Conservation (phyloP, 2,797 vertebrate species). For the Hoplostethus mediterraneus region DNA sequence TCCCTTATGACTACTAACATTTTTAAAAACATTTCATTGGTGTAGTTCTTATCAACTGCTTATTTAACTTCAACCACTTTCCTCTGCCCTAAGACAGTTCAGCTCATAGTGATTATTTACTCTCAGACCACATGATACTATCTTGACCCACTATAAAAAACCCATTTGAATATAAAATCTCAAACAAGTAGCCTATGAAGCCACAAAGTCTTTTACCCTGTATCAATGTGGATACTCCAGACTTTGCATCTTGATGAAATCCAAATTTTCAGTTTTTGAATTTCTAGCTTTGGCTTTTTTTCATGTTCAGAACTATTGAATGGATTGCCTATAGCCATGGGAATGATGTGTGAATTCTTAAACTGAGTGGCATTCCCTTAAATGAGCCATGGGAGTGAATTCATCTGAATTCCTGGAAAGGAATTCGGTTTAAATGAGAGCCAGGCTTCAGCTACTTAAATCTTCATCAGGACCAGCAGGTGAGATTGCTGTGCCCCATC, state of each 20-base stretch:
- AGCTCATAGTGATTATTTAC: neutral
- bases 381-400: constrained; percentile 18
- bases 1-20: neutral
- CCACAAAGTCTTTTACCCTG: neutral
- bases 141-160: constrained; percentile 26
- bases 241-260: constrained; percentile 13
- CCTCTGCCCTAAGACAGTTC: neutral
- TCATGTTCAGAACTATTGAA: constrained; percentile 19
- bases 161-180: neutral
- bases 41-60: neutral
- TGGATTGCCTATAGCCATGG: constrained; percentile 16
- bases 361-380: constrained; percentile 23
- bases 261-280: constrained; percentile 16
- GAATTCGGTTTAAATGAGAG: constrained; percentile 28
- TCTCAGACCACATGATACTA: neutral
- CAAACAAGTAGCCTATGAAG: constrained; percentile 25
- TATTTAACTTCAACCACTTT: constrained; percentile 1
- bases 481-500: constrained; percentile 44
- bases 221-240: neutral
- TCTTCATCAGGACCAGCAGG: constrained; percentile 31
- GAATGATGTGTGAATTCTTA: constrained; percentile 13
- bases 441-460: constrained; percentile 34
- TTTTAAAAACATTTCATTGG: neutral
- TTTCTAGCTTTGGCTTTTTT: constrained; percentile 11
- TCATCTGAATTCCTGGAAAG: constrained; percentile 16